Evolutionary conservation across 2,888 invertebrate genomes (phyloP).

Genomic region (Diaphora mendica): DNA sequence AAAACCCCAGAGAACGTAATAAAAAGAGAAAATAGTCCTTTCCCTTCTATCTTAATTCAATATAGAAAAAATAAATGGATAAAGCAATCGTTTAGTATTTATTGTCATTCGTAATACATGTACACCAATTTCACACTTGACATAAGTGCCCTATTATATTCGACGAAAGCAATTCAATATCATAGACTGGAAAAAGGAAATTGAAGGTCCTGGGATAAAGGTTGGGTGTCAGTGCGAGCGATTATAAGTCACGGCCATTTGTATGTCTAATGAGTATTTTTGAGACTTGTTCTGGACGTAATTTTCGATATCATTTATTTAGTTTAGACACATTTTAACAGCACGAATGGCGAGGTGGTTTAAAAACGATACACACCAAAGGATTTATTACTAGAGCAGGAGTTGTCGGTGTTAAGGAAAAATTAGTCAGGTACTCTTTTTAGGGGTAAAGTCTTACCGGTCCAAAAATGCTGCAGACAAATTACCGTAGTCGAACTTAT

Average conservation of each 20-base stretch:
- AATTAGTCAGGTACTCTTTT: too few species aligned
- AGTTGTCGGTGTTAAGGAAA: too few species aligned
- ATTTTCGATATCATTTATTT: too few species aligned
- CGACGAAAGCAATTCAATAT: slow-evolving; percentile 79
- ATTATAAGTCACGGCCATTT: not conserved
- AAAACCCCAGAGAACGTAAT: slow-evolving; percentile 4
- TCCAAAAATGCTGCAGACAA: too few species aligned
- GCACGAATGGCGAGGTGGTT: too few species aligned
- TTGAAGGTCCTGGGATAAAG: slow-evolving; percentile 68
- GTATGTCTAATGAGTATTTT: not conserved
- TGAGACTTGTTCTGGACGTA: too few species aligned
- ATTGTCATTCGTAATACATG: slow-evolving; percentile 39
- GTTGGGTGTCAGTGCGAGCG: slow-evolving; percentile 47
- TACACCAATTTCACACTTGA: slow-evolving; percentile 71
- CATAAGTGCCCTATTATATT: slow-evolving; percentile 75
- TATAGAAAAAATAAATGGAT: slow-evolving; percentile 27
- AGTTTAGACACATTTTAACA: too few species aligned
- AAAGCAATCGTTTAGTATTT: slow-evolving; percentile 34
- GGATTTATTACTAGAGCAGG: too few species aligned
- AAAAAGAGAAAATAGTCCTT: slow-evolving; percentile 18
- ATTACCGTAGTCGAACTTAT: too few species aligned
- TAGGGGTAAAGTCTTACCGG: too few species aligned
- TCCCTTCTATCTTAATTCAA: slow-evolving; percentile 26
- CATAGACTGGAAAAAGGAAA: slow-evolving; percentile 80
- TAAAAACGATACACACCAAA: too few species aligned